Percentiles rank a stretch among this genome's conserved stretches.
Conservation (phyloP, 30 jellyfish, hydroid and myxozoan genomes). For the Aurelia sp. region DNA sequence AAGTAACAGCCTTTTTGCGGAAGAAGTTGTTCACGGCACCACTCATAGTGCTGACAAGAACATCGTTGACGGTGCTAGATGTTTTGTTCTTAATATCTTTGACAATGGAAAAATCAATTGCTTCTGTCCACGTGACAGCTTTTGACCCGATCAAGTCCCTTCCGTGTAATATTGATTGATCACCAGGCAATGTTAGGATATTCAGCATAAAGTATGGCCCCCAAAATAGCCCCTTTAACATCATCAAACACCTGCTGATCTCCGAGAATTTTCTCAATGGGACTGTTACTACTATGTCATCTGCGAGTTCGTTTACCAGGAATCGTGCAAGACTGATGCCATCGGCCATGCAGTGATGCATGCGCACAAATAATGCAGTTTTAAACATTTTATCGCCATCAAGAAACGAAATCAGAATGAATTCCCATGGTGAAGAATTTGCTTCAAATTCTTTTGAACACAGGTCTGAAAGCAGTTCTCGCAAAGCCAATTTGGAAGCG, state of each 20-base stretch:
- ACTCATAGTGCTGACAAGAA: conserved; percentile 64
- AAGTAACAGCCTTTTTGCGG: conserved; percentile 7
- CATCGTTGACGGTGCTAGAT: conserved; percentile 78
- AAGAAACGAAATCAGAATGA: conserved; percentile 48
- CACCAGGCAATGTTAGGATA: conserved; percentile 56
- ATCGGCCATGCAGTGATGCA: conserved; percentile 89
- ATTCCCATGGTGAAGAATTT: conserved; percentile 85
- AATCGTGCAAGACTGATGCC: conserved; percentile 75
- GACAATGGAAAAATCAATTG: conserved; percentile 57
- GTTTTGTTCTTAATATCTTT: conserved; percentile 68
- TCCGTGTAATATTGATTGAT: conserved; percentile 64
- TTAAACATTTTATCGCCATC: conserved; percentile 45
- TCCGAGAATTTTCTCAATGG: conserved; percentile 75
- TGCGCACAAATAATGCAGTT: conserved; percentile 73
- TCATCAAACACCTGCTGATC: conserved; percentile 45
- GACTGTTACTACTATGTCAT: conserved; percentile 29
- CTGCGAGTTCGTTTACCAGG: conserved; percentile 64
- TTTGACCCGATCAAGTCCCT: conserved; percentile 57
- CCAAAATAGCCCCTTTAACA: conserved; percentile 66
- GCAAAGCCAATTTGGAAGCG: conserved; percentile 27
- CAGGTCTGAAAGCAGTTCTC: conserved; percentile 28
- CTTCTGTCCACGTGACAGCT: conserved; percentile 81
- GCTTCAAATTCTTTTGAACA: conserved; percentile 57
- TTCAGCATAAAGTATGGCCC: conserved; percentile 57
- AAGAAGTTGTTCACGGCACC: conserved; percentile 55